Conservation (phyloP, 2,113 vertebrate species). For the Genyomyrus donnyi region DNA sequence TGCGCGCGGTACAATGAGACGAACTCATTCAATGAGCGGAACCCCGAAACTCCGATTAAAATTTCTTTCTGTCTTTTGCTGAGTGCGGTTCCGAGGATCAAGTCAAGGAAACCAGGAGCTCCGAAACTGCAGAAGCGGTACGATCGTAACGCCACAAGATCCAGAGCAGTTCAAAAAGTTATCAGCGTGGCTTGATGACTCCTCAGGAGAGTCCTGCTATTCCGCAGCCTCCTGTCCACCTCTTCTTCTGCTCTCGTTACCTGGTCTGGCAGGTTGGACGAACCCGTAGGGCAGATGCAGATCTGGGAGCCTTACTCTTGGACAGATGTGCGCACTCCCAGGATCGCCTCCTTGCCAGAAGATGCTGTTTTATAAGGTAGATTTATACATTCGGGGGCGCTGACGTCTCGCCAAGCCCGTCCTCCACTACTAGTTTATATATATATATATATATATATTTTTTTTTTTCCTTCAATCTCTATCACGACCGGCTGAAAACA, state of each 20-base stretch:
- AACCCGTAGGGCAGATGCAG: constrained; percentile 5
- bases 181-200: not conserved
- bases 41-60: not conserved
- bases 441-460: constrained; percentile 25
- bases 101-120: not conserved
- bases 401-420: constrained; percentile 74
- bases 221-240: not conserved
- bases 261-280: not conserved
- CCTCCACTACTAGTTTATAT: constrained; percentile 55
- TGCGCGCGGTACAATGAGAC: not conserved
- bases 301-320: not conserved
- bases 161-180: not conserved
- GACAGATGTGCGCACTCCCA: constrained; percentile 48
- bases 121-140: not conserved
- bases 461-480: constrained; percentile 24
- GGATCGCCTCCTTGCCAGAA: constrained; percentile 58
- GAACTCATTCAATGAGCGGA: not conserved
- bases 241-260: not conserved
- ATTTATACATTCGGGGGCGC: constrained; percentile 74
- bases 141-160: not conserved
- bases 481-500: not conserved
- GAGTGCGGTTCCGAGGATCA: not conserved
- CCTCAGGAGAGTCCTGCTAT: not conserved
- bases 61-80: not conserved
- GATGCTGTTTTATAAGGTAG: constrained; percentile 59